Percentiles rank a stretch among this genome's conserved stretches.
Conservation (phyloP, 2,113 vertebrate species). For the Agapornis roseicollis region DNA sequence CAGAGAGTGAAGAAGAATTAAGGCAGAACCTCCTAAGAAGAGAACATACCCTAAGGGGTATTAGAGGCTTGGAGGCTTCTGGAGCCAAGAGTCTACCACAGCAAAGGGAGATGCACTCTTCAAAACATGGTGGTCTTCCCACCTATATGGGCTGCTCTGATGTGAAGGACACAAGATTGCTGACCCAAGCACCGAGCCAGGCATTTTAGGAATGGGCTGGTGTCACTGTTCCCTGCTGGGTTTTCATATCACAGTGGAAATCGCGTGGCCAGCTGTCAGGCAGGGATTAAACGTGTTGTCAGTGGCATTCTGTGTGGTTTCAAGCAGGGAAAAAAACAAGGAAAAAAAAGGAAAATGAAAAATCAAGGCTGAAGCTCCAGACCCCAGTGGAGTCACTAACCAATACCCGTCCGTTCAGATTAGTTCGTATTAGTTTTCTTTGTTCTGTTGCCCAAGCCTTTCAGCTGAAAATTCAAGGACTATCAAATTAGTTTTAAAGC, state of each 20-base stretch:
- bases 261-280: background rate
- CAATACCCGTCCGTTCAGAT: background rate
- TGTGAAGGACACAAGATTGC: accelerated
- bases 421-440: background rate
- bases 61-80: background rate
- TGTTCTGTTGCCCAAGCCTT: background rate
- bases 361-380: background rate
- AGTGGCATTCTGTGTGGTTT: background rate
- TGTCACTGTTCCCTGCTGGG: background rate
- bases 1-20: background rate
- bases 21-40: background rate
- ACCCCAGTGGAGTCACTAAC: background rate
- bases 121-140: background rate
- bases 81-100: background rate
- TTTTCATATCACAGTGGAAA: background rate
- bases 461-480: background rate
- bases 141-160: accelerated
- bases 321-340: background rate
- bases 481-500: background rate
- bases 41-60: accelerated
- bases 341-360: too few species aligned
- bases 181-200: accelerated
- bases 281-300: background rate
- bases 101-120: background rate
- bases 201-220: background rate